A percentile compares a stretch with the other conserved stretches of the same genome.
Evolutionary conservation across 2,797 vertebrate genomes (phyloP).

Genomic region (Gambelia wislizenii): DNA sequence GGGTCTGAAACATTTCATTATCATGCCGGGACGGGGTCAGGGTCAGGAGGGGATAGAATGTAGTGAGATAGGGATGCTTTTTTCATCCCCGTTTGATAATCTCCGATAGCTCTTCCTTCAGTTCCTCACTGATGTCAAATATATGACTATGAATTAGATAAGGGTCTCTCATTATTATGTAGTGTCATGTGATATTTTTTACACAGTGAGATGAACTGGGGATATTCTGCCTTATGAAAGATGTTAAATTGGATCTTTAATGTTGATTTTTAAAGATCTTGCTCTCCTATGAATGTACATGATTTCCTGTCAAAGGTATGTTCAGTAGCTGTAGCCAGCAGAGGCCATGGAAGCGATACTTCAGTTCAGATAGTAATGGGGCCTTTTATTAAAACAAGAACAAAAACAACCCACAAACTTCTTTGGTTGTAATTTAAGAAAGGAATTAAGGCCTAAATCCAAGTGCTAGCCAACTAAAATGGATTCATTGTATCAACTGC

Average conservation of each 20-base stretch:
- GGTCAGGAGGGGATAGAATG: no score
- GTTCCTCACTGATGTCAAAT: not conserved
- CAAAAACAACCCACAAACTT: no score
- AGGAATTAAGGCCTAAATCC: not conserved
- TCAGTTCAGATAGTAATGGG: not conserved
- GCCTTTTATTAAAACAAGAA: not conserved
- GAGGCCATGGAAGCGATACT: not conserved
- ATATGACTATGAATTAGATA: slow-evolving; percentile 15
- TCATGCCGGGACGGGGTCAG: no score
- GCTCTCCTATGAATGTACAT: not conserved
- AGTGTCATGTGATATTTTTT: not conserved
- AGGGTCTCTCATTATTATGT: slow-evolving; percentile 8
- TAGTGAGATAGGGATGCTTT: no score
- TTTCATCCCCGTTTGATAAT: no score
- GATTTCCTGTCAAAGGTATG: not conserved
- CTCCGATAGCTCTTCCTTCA: slow-evolving; percentile 18
- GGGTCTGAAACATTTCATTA: no score
- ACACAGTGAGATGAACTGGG: not conserved
- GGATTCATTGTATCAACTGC: no score
- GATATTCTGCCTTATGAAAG: not conserved
- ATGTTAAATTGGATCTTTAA: slow-evolving; percentile 19
- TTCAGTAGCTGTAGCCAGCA: not conserved
- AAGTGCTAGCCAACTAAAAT: no score
- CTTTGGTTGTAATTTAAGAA: not conserved
- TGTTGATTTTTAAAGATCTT: slow-evolving; percentile 14